These are phyloP conservation scores for Diplodus sargus DNA, from an alignment of 2,797 vertebrate species.

Conservation along the genomic window DNA sequence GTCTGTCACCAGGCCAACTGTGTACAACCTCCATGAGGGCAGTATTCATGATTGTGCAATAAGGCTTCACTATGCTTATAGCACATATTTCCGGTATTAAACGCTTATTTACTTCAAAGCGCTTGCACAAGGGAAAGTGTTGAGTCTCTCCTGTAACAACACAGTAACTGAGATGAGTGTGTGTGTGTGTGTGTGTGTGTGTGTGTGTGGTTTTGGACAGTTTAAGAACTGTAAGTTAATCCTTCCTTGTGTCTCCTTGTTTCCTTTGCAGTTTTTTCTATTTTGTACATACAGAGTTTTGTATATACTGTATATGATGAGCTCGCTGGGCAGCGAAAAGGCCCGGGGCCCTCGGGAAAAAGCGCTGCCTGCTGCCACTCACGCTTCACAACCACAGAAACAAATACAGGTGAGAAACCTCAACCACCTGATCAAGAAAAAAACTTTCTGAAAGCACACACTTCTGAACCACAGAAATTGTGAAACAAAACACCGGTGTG, in stretches of 20 bases:
- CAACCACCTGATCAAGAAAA: neutral
- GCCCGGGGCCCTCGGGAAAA: conserved; percentile 95
- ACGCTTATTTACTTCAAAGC: neutral
- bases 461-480: neutral
- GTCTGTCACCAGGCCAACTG: conserved; percentile 68
- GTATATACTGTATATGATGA: conserved; percentile 99
- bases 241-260: conserved; percentile 12
- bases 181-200: neutral
- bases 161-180: neutral
- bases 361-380: conserved; percentile 88
- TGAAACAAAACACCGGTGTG: conserved; percentile 1
- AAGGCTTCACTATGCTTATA: conserved; percentile 49
- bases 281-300: conserved; percentile 99
- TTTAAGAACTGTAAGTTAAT: neutral
- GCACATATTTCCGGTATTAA: conserved; percentile 50
- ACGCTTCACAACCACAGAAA: conserved; percentile 92
- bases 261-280: conserved; percentile 94
- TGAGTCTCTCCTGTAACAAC: neutral
- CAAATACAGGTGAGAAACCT: conserved; percentile 92
- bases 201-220: neutral
- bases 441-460: neutral
- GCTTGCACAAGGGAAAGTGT: conserved; percentile 7
- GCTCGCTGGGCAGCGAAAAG: conserved; percentile 94
- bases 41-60: conserved; percentile 73
- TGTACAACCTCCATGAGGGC: conserved; percentile 58